Percentiles rank a stretch among this genome's conserved stretches.
These are phyloP conservation scores for Hycleus phaleratus DNA, from an alignment of 1,140 invertebrate species.

Conservation along the genomic window DNA sequence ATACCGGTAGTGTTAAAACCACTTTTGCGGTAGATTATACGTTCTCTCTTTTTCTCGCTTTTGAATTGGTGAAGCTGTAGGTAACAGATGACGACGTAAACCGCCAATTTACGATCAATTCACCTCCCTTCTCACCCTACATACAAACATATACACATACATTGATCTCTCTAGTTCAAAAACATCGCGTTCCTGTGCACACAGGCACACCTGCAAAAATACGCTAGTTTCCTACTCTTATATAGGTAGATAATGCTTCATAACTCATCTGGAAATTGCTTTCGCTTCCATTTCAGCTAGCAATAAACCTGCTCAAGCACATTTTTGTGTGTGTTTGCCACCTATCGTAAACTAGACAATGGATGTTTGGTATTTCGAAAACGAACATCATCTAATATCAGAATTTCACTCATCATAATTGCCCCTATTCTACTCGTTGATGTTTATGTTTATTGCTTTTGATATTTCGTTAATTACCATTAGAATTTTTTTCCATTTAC, in stretches of 20 bases:
- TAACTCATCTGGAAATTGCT: constrained; percentile 39
- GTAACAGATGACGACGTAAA: constrained; percentile 40
- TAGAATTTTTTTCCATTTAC: background rate
- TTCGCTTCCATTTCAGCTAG: constrained; percentile 38
- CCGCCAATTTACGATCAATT: constrained; percentile 40
- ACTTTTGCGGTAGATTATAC: background rate
- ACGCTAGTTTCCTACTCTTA: constrained; percentile 34
- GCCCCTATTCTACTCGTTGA: background rate
- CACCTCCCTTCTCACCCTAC: constrained; percentile 3
- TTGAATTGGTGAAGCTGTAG: constrained; percentile 21
- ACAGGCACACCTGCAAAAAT: constrained; percentile 37
- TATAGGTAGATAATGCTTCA: constrained; percentile 40
- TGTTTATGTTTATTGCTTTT: background rate
- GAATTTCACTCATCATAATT: no score
- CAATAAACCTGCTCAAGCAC: constrained; percentile 37
- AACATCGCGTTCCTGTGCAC: constrained; percentile 26
- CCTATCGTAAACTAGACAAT: constrained; percentile 36
- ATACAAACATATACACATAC: constrained; percentile 6
- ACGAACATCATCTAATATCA: constrained; percentile 9
- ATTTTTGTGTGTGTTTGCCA: constrained; percentile 36
- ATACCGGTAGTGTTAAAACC: no score
- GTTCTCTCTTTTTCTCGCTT: constrained; percentile 6
- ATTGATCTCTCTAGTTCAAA: constrained; percentile 23
- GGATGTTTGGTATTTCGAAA: constrained; percentile 11
- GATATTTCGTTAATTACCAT: background rate